Evolutionary conservation across 1,140 invertebrate genomes (phyloP), one percentile per base, ranked within the genome.

Genomic region (Drosophila chauvacae): DNA sequence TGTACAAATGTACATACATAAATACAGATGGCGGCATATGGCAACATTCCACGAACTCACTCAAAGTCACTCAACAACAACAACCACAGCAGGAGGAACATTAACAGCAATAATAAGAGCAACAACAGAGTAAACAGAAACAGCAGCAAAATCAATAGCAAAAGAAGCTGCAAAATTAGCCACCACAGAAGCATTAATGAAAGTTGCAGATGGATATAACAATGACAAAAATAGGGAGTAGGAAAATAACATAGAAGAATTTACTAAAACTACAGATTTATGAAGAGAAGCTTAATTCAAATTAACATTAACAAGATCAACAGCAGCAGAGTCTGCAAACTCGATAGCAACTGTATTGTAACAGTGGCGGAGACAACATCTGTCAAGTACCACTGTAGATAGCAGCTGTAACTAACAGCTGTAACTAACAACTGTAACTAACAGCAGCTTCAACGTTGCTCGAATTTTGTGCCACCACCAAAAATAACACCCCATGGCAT

Each of bases 11-110:
- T 74, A 69, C n/a, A 37, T 48, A 61, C 20, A 70, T 75, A 72
- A 16, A 70, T 78, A 72, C 20, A 33, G 86, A 87, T 77, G 85
- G 81, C 66, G 81, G 85, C 85, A 88, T 88, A 88, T 88, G 85
- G 85, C 85, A 78, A 90, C 81, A 90, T 88, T 88, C 77, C 66
- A 70, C 80, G 61, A 62, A 77, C 59, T 83, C 84, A 78, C 85
- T 83, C 83, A 81, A 83, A 72, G 51, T 41, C 76, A 56, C 70
- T 78, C 65, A 60, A 45, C 51, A 71, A 20, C 47, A 53, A 53
- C 47, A 45, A 45, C 30, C 56, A 35, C 56, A 48, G 28, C 63
- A 58, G 18, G 11, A 58, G 18, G 11, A 63, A 26, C 75, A 45
- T 20, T 45, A 65, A 41, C 45, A 42, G 35, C 53, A 42, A 30